phyloP scores from a whole-genome alignment of 2,797 vertebrate genomes.

The Eidolon dupreanum region DNA sequence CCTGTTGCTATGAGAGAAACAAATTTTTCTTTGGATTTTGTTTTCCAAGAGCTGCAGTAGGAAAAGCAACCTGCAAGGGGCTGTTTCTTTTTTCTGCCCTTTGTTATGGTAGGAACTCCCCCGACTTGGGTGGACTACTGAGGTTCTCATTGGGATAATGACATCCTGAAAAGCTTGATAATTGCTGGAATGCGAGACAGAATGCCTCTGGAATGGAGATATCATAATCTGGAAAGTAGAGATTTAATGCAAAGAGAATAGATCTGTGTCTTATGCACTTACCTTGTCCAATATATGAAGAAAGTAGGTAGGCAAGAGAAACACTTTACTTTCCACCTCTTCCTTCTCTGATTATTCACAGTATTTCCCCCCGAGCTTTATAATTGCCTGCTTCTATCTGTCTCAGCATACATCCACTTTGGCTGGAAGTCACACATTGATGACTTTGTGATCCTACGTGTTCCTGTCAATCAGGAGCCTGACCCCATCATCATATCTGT shows the following conservation, averaged over 20 bases:
- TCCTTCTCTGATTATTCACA: neutral
- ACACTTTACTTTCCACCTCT: neutral
- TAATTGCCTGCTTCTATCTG: neutral
- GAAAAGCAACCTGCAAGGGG: neutral
- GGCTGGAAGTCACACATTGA: neutral
- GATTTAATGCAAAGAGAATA: neutral
- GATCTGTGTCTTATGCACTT: neutral
- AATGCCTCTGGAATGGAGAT: neutral
- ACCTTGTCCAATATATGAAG: neutral
- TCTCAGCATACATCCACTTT: neutral
- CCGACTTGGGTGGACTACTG: neutral
- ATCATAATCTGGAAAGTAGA: neutral
- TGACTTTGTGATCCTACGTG: neutral
- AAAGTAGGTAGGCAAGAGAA: neutral
- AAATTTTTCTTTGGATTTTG: slow-evolving; percentile 8
- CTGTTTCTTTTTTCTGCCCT: neutral
- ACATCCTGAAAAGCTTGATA: neutral
- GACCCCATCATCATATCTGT: neutral
- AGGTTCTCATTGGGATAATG: neutral
- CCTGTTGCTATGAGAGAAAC: neutral
- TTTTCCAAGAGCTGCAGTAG: neutral
- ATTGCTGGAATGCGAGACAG: neutral
- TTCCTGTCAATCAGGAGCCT: neutral
- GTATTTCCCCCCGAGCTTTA: neutral
- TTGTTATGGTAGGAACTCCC: neutral